Base-by-base conservation (phyloP, 2,113 vertebrate genomes). In the Alethe castanea region DNA sequence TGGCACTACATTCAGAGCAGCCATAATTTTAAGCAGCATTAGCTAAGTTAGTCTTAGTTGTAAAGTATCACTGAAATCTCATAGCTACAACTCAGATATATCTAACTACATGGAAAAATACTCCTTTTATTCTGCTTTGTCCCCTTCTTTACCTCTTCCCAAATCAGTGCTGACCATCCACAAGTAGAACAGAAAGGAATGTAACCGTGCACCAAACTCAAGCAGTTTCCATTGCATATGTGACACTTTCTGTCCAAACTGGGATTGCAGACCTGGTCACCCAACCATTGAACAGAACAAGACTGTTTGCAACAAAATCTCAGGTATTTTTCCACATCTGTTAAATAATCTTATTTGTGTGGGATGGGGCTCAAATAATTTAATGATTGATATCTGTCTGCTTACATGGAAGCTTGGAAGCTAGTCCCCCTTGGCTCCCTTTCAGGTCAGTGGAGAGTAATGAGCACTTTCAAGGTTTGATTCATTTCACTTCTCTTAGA, bases 401-500 rank as follows among this genome's bases (percentile, higher is more conserved):
- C 60, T 86, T 71, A 45, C 35, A 26, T 5, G 28, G 23, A 91
- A 73, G 23, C 20, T 67, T 6, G 36, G 31, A 88, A 86, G 25
- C 29, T 64, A 16, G 26, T 64, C 44, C 25, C 35, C 8, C 14
- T 24, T 45, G 40, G 26, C 35, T 94, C 47, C 26, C 56, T 87
- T 84, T 66, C 65, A 91, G 85, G 42, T 84, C 73, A 56, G 12
- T 56, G 73, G 77, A 95, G 56, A 94, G 33, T 91, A 81, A 71
- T 65, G 35, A 56, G 52, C 22, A 23, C 24, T 95, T 96, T 62
- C 69, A 92, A 87, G 69, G 40, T 87, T 86, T 89, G 73, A 89
- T 92, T 91, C 52, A 76, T 96, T 92, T 89, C 61, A 67, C 35
- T 84, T 88, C 79, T 93, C 61, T 45, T 64, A 66, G 86, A 81